Percentiles rank a stretch among this genome's conserved stretches.
Evolutionary conservation across 2,113 vertebrate genomes (phyloP).

Genomic region (Hystrix brachyura): DNA sequence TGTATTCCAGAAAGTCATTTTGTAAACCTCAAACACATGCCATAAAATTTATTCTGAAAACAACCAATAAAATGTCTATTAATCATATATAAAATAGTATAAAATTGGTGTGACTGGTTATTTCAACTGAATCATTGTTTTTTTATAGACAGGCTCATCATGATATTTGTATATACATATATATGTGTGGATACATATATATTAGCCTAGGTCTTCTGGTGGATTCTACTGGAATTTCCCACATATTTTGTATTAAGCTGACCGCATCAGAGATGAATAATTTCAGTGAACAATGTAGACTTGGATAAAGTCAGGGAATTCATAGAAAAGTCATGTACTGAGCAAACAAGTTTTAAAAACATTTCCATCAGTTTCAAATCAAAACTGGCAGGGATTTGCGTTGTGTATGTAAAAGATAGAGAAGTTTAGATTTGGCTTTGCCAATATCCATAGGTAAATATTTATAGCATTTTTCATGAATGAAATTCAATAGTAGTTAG

Average conservation of each 20-base stretch:
- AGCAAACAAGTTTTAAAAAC: not conserved
- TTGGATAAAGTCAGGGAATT: not conserved
- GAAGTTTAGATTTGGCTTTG: not conserved
- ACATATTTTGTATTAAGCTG: not conserved
- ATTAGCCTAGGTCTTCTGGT: not conserved
- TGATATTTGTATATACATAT: not conserved
- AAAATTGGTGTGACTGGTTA: constrained; percentile 1
- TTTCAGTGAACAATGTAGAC: not conserved
- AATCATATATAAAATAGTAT: not conserved
- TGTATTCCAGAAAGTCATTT: too few relatives aligned
- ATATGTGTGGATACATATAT: not conserved
- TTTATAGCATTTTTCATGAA: constrained; percentile 19
- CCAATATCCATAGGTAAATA: constrained; percentile 37
- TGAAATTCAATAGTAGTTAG: constrained; percentile 24
- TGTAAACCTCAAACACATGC: not conserved
- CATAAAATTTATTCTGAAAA: not conserved
- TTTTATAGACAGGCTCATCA: not conserved
- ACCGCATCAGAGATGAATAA: not conserved
- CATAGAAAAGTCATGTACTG: not conserved
- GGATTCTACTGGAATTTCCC: not conserved
- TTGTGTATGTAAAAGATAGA: not conserved
- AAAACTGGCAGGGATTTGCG: not conserved
- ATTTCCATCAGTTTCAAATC: constrained; percentile 2
- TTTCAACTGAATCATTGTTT: not conserved
- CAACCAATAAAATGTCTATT: not conserved